Conservation (phyloP, 1,140 invertebrate species). For the Nomia melanderi region DNA sequence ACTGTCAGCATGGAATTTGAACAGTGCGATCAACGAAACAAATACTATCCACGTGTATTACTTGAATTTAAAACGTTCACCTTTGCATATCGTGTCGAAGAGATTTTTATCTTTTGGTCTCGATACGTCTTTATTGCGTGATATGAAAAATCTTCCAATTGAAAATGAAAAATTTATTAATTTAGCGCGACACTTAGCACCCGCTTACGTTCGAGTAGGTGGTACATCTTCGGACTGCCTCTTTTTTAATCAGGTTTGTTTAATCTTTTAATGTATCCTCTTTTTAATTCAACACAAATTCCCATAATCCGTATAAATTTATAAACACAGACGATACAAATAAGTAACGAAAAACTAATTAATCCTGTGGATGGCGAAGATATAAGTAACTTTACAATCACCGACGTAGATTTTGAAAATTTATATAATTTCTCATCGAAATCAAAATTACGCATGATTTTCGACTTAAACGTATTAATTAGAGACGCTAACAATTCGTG, state of each 20-base stretch:
- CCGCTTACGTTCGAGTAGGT: conserved; percentile 84
- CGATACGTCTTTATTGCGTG: conserved; percentile 74
- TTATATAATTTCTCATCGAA: conserved; percentile 84
- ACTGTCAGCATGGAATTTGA: conserved; percentile 32
- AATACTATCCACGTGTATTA: conserved; percentile 4
- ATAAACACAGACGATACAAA: conserved; percentile 17
- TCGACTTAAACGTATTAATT: conserved; percentile 86
- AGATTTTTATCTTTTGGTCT: conserved; percentile 78
- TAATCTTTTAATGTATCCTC: background rate
- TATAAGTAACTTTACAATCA: conserved; percentile 76
- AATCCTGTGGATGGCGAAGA: conserved; percentile 64
- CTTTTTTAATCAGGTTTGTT: conserved; percentile 80
- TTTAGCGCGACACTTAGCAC: conserved; percentile 82
- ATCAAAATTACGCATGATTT: conserved; percentile 83
- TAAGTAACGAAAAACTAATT: conserved; percentile 17
- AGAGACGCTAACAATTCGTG: conserved; percentile 83
- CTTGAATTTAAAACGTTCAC: conserved; percentile 37
- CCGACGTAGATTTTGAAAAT: conserved; percentile 67
- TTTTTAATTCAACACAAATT: background rate
- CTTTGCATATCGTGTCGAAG: conserved; percentile 64
- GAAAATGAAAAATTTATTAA: conserved; percentile 78
- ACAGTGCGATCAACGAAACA: background rate
- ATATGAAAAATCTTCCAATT: conserved; percentile 69
- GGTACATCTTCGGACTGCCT: conserved; percentile 86
- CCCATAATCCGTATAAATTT: background rate